Base-by-base conservation (phyloP, 2,113 vertebrate species). In the Chionis minor region DNA sequence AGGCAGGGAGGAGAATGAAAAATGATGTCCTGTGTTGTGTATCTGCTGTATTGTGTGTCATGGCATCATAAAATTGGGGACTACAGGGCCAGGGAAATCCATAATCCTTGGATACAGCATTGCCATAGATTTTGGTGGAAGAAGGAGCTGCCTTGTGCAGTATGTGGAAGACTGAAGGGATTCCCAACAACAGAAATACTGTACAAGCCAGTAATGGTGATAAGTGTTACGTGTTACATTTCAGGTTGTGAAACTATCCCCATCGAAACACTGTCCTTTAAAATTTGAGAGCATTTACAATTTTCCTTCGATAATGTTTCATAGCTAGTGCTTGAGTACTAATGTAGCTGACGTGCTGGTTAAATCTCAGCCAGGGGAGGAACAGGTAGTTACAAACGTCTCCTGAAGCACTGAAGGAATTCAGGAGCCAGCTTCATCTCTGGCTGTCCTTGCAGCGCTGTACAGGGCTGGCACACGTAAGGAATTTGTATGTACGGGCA, bases 381-480 rank as follows among this genome's bases (percentile, higher is more conserved):
- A 54, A 56, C n/a, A 24, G 45, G 26, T 12, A 12, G 8, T 56
- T 65, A 17, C 0, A 0, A 38, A 32, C 3, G 0, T 27, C 30
- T 91, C 67, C 67, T 88, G 40, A 10, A 69, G 23, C 49, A 21
- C 3, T 5, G 5, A 20, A 52, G 38, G 45, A 65, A 65, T 19
- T 40, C 35, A 23, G 62, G 83, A 85, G 7, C 44, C 56, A 49
- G 9, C 6, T 65, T 42, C 30, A 26, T 65, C 38, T 33, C 44
- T 17, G 14, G 17, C 49, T 0, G 0, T 47, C 80, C 67, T 13
- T n/a, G n/a, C 83, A 38, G 40, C 5, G 35, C 6, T 1, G 4
- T 30, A 2, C 5, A 4, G 55, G 52, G 27, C 81, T 2, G 14
- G 52, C 52, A 47, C 45, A 38, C 26, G 10, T 19, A 14, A 27